Evolutionary conservation across 1,140 invertebrate genomes (phyloP).

Genomic region (Megalonaias nervosa): DNA sequence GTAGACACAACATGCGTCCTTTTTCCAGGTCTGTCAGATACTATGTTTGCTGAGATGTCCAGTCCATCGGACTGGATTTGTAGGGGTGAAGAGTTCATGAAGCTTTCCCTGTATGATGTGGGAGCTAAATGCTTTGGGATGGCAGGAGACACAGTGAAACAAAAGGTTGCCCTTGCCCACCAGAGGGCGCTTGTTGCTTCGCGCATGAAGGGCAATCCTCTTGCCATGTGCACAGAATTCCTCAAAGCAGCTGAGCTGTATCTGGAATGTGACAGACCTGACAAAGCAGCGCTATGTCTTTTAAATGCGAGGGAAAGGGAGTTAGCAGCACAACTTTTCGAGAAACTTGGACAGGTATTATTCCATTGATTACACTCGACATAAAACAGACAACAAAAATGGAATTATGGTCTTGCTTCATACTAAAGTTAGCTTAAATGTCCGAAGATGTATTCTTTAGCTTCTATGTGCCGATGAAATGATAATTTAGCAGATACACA

Average conservation of each 20-base stretch:
- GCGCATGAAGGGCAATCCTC: conserved; percentile 47
- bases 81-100: conserved; percentile 62
- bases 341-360: conserved; percentile 58
- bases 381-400: no score
- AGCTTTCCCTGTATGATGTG: conserved; percentile 53
- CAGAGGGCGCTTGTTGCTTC: conserved; percentile 47
- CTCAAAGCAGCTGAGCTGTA: conserved; percentile 52
- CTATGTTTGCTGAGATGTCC: conserved; percentile 64
- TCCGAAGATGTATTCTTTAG: no score
- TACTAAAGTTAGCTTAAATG: no score
- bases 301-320: conserved; percentile 56
- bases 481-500: no score
- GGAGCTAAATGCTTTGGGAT: conserved; percentile 63
- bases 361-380: no score
- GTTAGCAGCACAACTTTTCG: conserved; percentile 53
- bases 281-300: conserved; percentile 57
- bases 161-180: conserved; percentile 58
- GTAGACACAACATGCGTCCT: background rate
- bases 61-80: conserved; percentile 55
- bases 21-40: conserved; percentile 33
- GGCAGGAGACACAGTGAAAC: conserved; percentile 40
- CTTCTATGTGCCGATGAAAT: no score
- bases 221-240: conserved; percentile 54
- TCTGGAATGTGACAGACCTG: conserved; percentile 50
- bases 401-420: no score